A percentile compares a stretch with the other conserved stretches of the same genome.
phyloP scores from a whole-genome alignment of 2,113 vertebrate species.

The Urocolius indicus region DNA sequence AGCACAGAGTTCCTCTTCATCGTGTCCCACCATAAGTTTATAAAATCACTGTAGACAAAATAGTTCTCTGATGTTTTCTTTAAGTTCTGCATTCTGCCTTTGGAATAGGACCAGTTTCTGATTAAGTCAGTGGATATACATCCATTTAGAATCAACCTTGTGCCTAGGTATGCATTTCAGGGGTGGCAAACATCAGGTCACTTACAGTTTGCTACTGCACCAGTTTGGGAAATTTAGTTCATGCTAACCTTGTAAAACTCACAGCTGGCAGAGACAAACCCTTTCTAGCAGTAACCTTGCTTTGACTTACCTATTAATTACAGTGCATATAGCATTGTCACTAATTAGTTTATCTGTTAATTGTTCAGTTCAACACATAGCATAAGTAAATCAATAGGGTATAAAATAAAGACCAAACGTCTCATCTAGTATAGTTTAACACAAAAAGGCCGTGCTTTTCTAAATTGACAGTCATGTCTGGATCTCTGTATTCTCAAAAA shows the following conservation, averaged over 20 bases:
- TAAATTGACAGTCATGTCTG: neutral
- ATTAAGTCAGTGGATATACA: neutral
- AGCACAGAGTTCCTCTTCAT: neutral
- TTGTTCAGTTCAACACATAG: neutral
- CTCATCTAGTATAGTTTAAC: neutral
- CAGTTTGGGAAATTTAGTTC: neutral
- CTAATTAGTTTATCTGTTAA: neutral
- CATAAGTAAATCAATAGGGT: neutral
- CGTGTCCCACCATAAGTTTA: fast-evolving
- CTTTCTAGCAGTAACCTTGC: neutral
- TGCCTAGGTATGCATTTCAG: neutral
- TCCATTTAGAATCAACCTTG: neutral
- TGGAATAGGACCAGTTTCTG: neutral
- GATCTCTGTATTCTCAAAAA: neutral
- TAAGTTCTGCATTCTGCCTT: neutral
- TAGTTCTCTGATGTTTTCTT: neutral
- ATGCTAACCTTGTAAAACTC: neutral
- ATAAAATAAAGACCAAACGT: neutral
- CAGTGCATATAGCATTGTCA: neutral
- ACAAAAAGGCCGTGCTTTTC: neutral
- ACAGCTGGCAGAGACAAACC: neutral
- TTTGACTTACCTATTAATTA: neutral
- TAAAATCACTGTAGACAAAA: neutral
- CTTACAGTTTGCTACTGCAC: neutral
- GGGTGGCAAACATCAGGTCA: neutral